These are phyloP conservation scores for Xanthorhoe designata DNA, from an alignment of 2,888 invertebrate genomes.

Conservation along the genomic window DNA sequence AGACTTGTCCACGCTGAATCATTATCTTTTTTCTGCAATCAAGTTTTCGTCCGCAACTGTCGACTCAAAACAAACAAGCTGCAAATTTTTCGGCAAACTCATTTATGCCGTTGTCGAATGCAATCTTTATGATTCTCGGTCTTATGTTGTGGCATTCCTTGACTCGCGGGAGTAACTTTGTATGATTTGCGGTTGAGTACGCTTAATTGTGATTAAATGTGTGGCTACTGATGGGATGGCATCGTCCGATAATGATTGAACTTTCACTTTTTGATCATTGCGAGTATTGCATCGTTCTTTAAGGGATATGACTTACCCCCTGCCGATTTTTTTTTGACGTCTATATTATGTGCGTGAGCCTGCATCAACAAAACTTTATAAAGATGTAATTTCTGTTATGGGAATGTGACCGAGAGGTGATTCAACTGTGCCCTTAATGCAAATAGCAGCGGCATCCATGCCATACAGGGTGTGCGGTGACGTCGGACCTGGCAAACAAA, in stretches of 20 bases:
- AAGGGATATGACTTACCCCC: conserved; percentile 52
- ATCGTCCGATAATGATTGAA: conserved; percentile 69
- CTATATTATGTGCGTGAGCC: conserved; percentile 27
- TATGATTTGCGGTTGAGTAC: conserved; percentile 53
- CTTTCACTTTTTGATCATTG: conserved; percentile 81
- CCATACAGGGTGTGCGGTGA: conserved; percentile 73
- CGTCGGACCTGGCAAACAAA: conserved; percentile 71
- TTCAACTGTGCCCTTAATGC: conserved; percentile 71
- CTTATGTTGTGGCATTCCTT: conserved; percentile 39
- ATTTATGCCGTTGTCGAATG: conserved; percentile 48
- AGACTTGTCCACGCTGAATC: conserved; percentile 68
- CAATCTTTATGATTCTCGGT: conserved; percentile 44
- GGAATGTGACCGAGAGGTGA: conserved; percentile 57
- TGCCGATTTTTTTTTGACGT: conserved; percentile 45
- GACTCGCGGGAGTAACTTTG: conserved; percentile 42
- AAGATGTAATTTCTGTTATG: conserved; percentile 31
- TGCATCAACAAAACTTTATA: conserved; percentile 14
- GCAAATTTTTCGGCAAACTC: conserved; percentile 54
- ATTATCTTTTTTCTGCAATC: conserved; percentile 76
- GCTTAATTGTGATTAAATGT: conserved; percentile 72
- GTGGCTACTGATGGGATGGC: conserved; percentile 69
- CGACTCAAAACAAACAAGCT: conserved; percentile 76
- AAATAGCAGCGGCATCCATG: conserved; percentile 67
- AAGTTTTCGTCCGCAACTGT: conserved; percentile 69
- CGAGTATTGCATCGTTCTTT: conserved; percentile 52